Evolutionary conservation across 2,797 vertebrate species (phyloP).

Genomic region (Ptychobarbus kaznakovi): DNA sequence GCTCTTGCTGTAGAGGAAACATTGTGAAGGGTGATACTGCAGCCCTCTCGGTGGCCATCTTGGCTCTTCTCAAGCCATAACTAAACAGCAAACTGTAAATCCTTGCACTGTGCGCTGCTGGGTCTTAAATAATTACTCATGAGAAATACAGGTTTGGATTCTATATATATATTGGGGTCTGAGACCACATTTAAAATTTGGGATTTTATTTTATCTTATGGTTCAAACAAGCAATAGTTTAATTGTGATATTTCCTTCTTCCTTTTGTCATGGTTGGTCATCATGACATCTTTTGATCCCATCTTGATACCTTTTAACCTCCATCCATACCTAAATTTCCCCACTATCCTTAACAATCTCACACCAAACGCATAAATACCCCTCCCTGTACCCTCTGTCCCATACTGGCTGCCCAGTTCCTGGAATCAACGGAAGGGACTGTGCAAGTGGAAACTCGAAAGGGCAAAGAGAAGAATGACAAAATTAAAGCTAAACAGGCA

Average conservation of each 20-base stretch:
- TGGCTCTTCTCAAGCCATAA: constrained; percentile 37
- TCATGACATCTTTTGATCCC: constrained; percentile 59
- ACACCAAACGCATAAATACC: constrained; percentile 60
- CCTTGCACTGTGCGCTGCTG: constrained; percentile 34
- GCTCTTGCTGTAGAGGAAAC: constrained; percentile 47
- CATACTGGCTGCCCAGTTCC: constrained; percentile 84
- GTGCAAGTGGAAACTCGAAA: constrained; percentile 84
- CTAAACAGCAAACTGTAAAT: background rate
- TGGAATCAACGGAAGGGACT: constrained; percentile 85
- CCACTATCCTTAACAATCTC: constrained; percentile 47
- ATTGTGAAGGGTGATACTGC: constrained; percentile 27
- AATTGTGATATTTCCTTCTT: constrained; percentile 69
- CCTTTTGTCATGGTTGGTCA: constrained; percentile 62
- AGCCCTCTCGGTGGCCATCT: constrained; percentile 27
- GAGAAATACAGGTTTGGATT: background rate
- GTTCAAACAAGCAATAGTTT: constrained; percentile 47
- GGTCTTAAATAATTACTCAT: background rate
- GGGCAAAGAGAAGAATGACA: constrained; percentile 84
- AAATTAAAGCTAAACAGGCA: constrained; percentile 90
- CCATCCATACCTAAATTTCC: constrained; percentile 66
- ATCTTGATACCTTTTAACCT: constrained; percentile 55
- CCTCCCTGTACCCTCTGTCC: constrained; percentile 63
- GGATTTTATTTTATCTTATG: background rate
- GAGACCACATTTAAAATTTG: background rate
- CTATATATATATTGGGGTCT: background rate